Evolutionary conservation across 2,113 vertebrate species (phyloP), one percentile per base, ranked within the genome.

Genomic region (Planiliza haematocheilus): DNA sequence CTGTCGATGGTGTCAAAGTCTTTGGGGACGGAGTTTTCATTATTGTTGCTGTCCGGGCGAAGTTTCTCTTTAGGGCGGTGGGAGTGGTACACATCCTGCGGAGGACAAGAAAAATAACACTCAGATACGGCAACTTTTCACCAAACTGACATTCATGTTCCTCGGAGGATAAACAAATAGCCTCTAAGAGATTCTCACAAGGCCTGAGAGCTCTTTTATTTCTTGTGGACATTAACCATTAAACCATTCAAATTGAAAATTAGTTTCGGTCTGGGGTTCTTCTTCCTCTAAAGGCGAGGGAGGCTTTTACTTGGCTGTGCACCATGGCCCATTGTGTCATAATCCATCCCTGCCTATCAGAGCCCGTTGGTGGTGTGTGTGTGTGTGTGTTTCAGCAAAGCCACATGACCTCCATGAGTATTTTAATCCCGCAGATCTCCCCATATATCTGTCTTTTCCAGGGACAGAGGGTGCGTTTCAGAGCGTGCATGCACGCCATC

Each of bases 21-120:
- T 89, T 97, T 98, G 34, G 97, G 96, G 10, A 97, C 97, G 0
- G 97, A 98, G 77, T 98, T 98, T 82, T 98, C 97, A 1, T 89
- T 93, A 1, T 97, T 98, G 92, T 98, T 98, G 93, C 96, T 98
- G 90, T 98, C 97, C 0, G 90, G 94, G 1, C 90, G 91, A 16
- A 84, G 93, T 61, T 91, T 92, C 87, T 97, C 97, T 80, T 96
- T 97, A 0, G 95, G 95, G 0, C 94, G 93, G 70, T 95, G 95
- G 62, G 95, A 95, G 70, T 93, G 93, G 85, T 94, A 94, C 61
- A 92, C 92, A 1, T 95, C 95, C 96, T 97, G 90, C 1, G 36
- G 51, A 1, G 10, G 14, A 72, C 12, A 1, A 36, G 8, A 55
- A 1, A 48, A 11, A 30, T 13, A 38, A 2, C 0, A 14, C 20